Base-by-base conservation (phyloP, 2,113 vertebrate genomes). In the Xenus cinereus region DNA sequence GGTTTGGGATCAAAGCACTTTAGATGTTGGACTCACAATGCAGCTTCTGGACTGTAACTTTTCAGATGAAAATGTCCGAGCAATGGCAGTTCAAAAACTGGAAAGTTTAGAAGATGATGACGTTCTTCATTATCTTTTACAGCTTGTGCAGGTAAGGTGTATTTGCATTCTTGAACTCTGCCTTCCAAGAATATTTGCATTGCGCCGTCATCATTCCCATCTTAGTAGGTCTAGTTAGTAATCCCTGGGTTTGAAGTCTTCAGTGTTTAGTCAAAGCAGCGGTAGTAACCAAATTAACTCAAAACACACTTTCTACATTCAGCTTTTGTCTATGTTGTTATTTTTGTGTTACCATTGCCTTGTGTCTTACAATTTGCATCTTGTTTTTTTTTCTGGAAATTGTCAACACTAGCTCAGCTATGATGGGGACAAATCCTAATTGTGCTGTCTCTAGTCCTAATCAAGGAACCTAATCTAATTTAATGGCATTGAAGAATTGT, bases 1-100 rank as follows among this genome's bases (percentile, higher is more conserved):
- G 13, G 96, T 97, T 11, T 99, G 99, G 99, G 99, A 99, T 97
- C 98, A 98, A 83, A 99, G 99, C 30, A 96, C 98, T 88, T 98
- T 99, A 93, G 99, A 99, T 60, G 99, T 99, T 21, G 99, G 99
- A 13, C 98, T 99, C 82, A 99, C 99, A 14, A 99, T 99, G 99
- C 99, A 99, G 79, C 98, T 99, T 90, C 96, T 99, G 54, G 99
- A 99, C 98, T 99, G 99, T 90, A 99, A 99, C 95, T 99, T 99
- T 96, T 99, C 99, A 0, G 99, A 99, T 15, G 99, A 99, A 81
- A 99, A 99, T 33, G 99, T 99, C 33, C 98, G 99, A 91, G 99
- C 99, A 8, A 98, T 99, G 98, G 99, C 99, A 3, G 99, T 99
- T 73, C 98, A 99, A 97, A 99, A 99, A 97, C 98, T 99, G 97